These are phyloP conservation scores for Acanthococcus lagerstroemiae DNA, from an alignment of 2,888 invertebrate species.

Conservation along the genomic window DNA sequence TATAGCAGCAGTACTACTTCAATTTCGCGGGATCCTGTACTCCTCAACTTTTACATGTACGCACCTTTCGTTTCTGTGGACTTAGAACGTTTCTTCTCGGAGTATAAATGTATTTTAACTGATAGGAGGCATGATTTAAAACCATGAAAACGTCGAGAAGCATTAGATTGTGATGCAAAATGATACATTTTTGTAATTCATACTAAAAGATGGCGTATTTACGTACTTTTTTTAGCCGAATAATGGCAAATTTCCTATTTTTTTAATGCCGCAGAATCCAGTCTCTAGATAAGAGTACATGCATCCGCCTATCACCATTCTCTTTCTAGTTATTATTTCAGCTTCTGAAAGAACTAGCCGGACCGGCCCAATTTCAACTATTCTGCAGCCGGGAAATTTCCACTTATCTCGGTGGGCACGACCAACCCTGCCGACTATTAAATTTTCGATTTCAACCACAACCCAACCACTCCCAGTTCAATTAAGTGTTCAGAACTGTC, in stretches of 20 bases:
- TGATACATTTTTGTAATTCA: background rate
- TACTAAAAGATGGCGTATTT: background rate
- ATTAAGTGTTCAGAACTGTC: too few relatives aligned
- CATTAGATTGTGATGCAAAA: background rate
- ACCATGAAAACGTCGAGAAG: background rate
- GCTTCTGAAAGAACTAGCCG: too few relatives aligned
- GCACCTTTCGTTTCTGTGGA: background rate
- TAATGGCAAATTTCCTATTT: background rate
- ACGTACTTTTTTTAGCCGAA: background rate
- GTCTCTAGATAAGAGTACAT: too few relatives aligned
- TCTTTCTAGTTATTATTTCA: too few relatives aligned
- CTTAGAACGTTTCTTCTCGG: background rate
- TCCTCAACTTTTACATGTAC: background rate
- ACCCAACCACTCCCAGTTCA: too few relatives aligned
- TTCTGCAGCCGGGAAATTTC: too few relatives aligned
- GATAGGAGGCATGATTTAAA: background rate
- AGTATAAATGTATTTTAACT: background rate
- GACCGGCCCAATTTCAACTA: too few relatives aligned
- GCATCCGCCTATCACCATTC: too few relatives aligned
- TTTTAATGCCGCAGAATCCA: background rate
- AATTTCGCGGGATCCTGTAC: background rate
- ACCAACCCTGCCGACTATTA: too few relatives aligned
- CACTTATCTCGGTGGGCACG: too few relatives aligned
- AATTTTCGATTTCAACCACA: too few relatives aligned
- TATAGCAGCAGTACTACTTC: background rate